Base-by-base conservation (phyloP, 2,888 invertebrate genomes). In the Clanis bilineata region DNA sequence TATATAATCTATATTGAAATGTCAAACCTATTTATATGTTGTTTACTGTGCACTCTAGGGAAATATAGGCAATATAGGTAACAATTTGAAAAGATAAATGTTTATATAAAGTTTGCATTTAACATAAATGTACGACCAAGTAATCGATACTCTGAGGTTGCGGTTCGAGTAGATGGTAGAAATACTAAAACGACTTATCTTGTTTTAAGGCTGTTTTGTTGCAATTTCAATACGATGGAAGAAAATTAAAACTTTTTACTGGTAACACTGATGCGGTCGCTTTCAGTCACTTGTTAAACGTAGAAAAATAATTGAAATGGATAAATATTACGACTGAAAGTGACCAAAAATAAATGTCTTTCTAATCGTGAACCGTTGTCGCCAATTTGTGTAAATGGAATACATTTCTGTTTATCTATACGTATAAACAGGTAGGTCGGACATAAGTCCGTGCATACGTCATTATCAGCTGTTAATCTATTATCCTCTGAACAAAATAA, bases 381-480 rank as follows among this genome's bases (percentile, higher is more conserved):
- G 18, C 39, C 10, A 21, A n/a, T 36, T 36, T 10, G 9, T 39
- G 41, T 28, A 7, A 12, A 9, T 39, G 22, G n/a, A 22, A 38
- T 21, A 12, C 9, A 36, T 39, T 56, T 56, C 9, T 56, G 39
- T 56, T 39, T 1, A 41, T 43, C 15, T 56, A 6, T 7, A 21
- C 18, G 25, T 25, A 15, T 39, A 43, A 41, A 12, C 18, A 28
- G 25, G 57, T 41, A 57, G 43, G 39, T 25, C 39, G 56, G 38
- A 56, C 23, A 76, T 76, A 79, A 75, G 81, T 77, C 77, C 83
- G 84, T 80, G 84, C 83, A 82, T 79, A 76, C 84, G 85, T 86
- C 88, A 85, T 85, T 85, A 85, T 85, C 88, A 79, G 86, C 87
- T 86, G 84, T 82, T 81, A 79, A n/a, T n/a, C 84, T 83, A 82